phyloP scores from a whole-genome alignment of 2,113 vertebrate species.

The Cebus imitator region DNA sequence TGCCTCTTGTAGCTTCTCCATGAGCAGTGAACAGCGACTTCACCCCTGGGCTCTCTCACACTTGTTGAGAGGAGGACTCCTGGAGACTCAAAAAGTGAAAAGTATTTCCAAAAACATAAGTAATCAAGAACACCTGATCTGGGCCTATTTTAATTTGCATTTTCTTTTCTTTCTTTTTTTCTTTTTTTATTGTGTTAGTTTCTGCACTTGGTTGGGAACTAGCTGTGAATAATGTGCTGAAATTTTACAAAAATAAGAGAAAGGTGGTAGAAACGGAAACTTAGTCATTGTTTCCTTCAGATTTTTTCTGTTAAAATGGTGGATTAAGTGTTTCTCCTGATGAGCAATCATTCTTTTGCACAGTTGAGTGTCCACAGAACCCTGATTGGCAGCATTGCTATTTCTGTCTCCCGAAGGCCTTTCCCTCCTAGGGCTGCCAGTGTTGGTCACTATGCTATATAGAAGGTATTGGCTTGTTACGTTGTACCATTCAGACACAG shows the following conservation, averaged over 20 bases:
- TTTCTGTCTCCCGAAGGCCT: neutral
- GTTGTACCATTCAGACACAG: neutral
- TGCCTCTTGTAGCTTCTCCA: neutral
- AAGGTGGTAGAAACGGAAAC: neutral
- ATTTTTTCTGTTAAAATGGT: neutral
- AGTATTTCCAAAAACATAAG: neutral
- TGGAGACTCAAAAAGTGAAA: neutral
- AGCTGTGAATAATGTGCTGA: neutral
- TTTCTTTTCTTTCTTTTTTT: neutral
- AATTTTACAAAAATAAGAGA: slow-evolving; percentile 23
- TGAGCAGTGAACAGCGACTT: neutral
- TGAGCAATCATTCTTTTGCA: neutral
- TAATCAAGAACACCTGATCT: neutral
- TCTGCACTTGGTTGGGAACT: neutral
- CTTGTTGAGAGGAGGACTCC: neutral
- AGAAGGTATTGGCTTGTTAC: neutral
- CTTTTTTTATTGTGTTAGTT: neutral
- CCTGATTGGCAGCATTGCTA: neutral
- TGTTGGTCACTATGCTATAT: neutral
- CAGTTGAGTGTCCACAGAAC: neutral
- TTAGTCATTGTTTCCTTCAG: neutral
- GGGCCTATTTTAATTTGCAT: neutral
- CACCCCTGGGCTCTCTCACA: neutral
- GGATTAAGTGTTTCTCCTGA: neutral
- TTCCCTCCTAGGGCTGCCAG: neutral